Evolutionary conservation across 2,113 vertebrate genomes (phyloP).

Genomic region (Nycticorax nycticorax): DNA sequence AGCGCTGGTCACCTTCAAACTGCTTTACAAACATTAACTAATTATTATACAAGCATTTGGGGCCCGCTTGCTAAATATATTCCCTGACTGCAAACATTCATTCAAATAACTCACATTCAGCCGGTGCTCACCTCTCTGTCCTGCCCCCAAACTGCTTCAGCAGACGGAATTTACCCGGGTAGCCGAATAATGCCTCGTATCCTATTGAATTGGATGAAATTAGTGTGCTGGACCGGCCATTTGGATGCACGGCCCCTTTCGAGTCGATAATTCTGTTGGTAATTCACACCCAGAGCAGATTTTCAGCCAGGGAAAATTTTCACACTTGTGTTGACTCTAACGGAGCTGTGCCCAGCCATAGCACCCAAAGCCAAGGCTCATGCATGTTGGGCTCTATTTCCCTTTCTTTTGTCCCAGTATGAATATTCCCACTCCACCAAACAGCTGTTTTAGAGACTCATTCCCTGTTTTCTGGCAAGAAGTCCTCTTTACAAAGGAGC

Average conservation of each 20-base stretch:
- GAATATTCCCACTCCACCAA: background rate
- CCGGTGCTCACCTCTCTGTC: background rate
- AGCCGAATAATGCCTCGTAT: background rate
- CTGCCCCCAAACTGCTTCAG: background rate
- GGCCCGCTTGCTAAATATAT: background rate
- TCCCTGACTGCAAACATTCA: background rate
- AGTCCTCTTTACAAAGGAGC: background rate
- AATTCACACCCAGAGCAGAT: background rate
- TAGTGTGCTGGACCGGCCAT: background rate
- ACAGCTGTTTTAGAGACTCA: background rate
- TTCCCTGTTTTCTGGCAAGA: background rate
- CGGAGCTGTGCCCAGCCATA: background rate
- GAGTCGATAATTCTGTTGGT: background rate
- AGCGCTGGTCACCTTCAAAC: constrained; percentile 33
- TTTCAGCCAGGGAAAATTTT: background rate
- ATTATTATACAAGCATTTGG: constrained; percentile 16
- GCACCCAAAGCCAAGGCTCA: background rate
- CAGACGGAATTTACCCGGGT: background rate
- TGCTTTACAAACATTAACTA: constrained; percentile 33
- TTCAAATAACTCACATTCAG: background rate
- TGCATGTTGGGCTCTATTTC: background rate
- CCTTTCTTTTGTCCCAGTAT: background rate
- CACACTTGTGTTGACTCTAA: background rate
- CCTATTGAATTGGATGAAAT: background rate
- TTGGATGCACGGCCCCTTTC: background rate